Conservation (phyloP, 2,797 vertebrate species). For the Astyanax mexicanus region DNA sequence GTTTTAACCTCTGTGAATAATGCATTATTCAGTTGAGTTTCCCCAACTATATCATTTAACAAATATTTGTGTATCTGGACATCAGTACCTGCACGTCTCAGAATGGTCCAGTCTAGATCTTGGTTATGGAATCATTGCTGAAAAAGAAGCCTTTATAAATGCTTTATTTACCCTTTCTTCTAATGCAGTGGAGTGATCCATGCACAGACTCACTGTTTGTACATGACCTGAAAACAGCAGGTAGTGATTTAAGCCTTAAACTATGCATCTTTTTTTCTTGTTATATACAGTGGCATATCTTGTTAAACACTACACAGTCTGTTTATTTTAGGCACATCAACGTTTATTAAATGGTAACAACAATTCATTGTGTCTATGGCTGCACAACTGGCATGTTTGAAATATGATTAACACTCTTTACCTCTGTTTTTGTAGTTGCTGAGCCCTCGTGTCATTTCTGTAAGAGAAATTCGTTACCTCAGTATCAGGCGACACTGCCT, state of each 20-base stretch:
- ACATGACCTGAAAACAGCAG: background rate
- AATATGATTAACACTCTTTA: background rate
- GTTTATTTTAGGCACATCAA: background rate
- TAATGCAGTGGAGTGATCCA: background rate
- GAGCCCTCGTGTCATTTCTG: conserved; percentile 98
- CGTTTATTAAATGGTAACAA: background rate
- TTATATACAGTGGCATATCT: background rate
- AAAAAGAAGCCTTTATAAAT: background rate
- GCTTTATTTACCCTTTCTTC: background rate
- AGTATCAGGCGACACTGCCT: conserved; percentile 96
- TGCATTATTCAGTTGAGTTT: background rate
- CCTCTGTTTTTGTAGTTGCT: conserved; percentile 76
- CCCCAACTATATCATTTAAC: background rate
- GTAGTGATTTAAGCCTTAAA: background rate
- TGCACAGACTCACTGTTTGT: background rate
- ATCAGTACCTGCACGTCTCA: background rate
- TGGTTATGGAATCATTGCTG: background rate
- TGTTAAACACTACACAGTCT: background rate
- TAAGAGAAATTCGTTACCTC: conserved; percentile 95
- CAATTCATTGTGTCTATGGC: background rate
- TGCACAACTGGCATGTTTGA: background rate
- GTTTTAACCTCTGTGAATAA: background rate
- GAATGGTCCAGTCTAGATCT: background rate
- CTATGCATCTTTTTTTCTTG: background rate
- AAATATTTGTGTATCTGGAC: background rate